Evolutionary conservation across 23 tunicate species (phyloP).

Genomic region (Styela plicata): DNA sequence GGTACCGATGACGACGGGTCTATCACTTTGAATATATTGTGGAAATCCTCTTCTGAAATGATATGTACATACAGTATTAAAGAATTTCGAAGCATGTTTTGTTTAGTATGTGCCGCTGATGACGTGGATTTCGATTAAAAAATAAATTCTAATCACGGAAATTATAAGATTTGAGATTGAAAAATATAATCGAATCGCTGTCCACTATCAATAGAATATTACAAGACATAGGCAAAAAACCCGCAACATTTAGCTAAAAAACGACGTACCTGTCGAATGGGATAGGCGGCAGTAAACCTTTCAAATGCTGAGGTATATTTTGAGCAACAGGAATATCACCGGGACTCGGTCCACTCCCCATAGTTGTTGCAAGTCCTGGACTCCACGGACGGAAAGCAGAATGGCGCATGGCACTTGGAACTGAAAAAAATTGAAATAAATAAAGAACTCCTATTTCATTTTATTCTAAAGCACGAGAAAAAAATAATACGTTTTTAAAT

Average conservation of each 20-base stretch:
- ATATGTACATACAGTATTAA: background rate
- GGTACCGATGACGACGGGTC: constrained; percentile 8
- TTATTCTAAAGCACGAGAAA: too few species aligned
- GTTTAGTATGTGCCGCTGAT: too few species aligned
- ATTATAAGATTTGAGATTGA: too few species aligned
- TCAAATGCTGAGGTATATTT: constrained; percentile 20
- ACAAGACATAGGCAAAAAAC: too few species aligned
- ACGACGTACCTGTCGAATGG: constrained; percentile 21
- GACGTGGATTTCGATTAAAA: too few species aligned
- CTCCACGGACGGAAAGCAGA: constrained; percentile 71
- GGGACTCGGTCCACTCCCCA: background rate
- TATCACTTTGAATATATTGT: constrained; percentile 9
- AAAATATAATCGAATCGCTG: too few species aligned
- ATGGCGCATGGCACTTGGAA: constrained; percentile 30
- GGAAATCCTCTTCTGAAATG: constrained; percentile 16
- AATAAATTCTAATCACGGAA: too few species aligned
- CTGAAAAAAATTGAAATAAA: background rate
- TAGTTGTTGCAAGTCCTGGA: constrained; percentile 6
- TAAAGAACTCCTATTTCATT: too few species aligned
- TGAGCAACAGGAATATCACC: constrained; percentile 22
- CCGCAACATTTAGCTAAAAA: too few species aligned
- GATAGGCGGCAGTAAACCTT: constrained; percentile 26
- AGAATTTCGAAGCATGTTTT: background rate
- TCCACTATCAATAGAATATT: too few species aligned
- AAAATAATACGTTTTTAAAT: too few species aligned